Percentiles rank a stretch among this genome's conserved stretches.
Conservation (phyloP, 2,888 invertebrate species). For the Cantharis lateralis region DNA sequence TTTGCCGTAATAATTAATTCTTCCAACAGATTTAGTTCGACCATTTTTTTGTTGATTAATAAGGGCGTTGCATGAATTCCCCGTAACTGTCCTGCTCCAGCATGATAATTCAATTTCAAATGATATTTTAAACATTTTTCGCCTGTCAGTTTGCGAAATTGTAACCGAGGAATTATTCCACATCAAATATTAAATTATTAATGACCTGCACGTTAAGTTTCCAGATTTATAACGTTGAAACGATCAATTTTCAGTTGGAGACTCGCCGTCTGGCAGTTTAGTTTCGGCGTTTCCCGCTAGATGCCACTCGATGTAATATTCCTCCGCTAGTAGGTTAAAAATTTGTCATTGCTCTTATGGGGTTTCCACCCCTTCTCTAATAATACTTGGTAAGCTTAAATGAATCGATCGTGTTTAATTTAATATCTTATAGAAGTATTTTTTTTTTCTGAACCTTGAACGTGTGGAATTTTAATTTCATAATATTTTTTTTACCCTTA, state of each 20-base stretch:
- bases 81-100: too few species aligned
- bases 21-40: background rate
- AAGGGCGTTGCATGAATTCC: background rate
- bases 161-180: background rate
- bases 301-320: background rate
- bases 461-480: too few species aligned
- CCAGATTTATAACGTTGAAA: background rate
- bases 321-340: background rate
- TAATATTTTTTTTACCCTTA: too few species aligned
- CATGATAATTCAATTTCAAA: too few species aligned
- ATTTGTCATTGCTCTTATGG: background rate
- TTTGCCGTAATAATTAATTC: background rate
- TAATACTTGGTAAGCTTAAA: background rate
- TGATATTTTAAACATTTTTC: too few species aligned
- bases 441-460: too few species aligned
- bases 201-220: background rate
- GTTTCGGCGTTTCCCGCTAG: background rate
- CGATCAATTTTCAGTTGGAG: background rate
- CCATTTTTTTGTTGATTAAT: background rate
- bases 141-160: background rate
- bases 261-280: background rate
- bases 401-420: background rate
- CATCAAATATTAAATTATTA: background rate
- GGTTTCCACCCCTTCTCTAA: background rate
- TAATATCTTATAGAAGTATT: background rate